Conservation (phyloP, 2,113 vertebrate species). For the Ornithorhynchus anatinus region DNA sequence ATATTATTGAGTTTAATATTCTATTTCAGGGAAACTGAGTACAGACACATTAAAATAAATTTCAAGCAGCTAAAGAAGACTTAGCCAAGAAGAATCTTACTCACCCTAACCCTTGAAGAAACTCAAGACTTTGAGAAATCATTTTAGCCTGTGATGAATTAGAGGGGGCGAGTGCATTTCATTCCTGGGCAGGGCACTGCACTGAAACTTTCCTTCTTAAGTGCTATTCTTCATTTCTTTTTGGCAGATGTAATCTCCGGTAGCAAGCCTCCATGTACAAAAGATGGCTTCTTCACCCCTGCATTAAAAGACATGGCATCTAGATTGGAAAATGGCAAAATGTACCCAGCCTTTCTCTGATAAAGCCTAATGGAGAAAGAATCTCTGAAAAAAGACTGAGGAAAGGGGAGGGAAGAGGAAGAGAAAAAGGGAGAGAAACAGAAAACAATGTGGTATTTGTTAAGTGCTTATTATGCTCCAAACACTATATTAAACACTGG, state of each 20-base stretch:
- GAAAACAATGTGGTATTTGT: too few species aligned
- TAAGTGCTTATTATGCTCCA: too few species aligned
- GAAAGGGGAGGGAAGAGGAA: too few species aligned
- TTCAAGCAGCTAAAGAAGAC: neutral
- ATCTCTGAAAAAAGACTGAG: too few species aligned
- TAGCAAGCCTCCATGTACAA: neutral
- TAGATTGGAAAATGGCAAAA: too few species aligned
- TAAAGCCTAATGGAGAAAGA: too few species aligned
- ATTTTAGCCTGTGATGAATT: neutral
- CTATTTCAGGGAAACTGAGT: neutral
- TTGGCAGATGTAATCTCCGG: neutral
- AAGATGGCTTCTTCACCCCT: neutral
- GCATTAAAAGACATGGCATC: too few species aligned
- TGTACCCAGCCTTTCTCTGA: too few species aligned
- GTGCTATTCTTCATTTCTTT: conserved; percentile 34
- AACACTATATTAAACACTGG: too few species aligned
- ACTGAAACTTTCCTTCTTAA: neutral
- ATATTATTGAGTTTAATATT: neutral
- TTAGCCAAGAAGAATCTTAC: neutral
- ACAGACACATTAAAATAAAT: neutral
- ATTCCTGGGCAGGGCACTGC: neutral
- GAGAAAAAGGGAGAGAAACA: too few species aligned
- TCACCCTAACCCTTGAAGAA: neutral
- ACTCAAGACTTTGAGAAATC: neutral
- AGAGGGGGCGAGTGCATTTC: neutral